Evolutionary conservation across 1,140 invertebrate genomes (phyloP), one percentile per base, ranked within the genome.

Genomic region (Dendrolimus punctatus): DNA sequence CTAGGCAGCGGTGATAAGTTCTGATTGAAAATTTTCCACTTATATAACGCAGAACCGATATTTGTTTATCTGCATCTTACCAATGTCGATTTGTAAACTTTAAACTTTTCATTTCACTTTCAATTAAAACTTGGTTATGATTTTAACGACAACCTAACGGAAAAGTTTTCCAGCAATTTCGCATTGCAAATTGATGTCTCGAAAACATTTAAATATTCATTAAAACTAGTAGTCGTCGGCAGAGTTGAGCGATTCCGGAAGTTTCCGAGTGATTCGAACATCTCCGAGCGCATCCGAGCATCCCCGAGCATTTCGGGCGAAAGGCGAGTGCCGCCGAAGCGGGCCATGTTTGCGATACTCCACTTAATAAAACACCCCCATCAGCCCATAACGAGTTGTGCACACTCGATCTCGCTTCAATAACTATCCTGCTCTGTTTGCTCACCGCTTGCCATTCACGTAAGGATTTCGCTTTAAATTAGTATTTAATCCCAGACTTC

Each of bases 181-280:
- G 10, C 38, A 8, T 43, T 51, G 38, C 10, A 8, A 51, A 58
- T 53, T 54, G 57, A 54, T 58, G 52, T 58, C 40, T 54, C 52
- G 40, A 40, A 36, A 50, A 57, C 45, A 42, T 52, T 60, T 57
- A 55, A 58, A 55, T 55, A 64, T 60, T 64, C 62, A 64, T 60
- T 60, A 60, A 64, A 60, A 57, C 42, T 58, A 53, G 52, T 57
- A 45, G 47, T 50, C 51, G 51, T 10, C 44, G 40, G 9, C 23
- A 43, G 41, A 44, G 53, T 46, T 41, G 49, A 55, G 41, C 45
- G 42, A n/a, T 41, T 44, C 39, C 48, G 40, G 47, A 42, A 36
- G 40, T 9, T 40, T 39, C 49, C 45, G 44, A 51, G 37, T 9
- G 23, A n/a, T 23, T 47, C 51, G 57, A 54, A 40, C 23, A 5